Evolutionary conservation across 2,797 vertebrate species (phyloP).

Genomic region (Xerus rutilus): DNA sequence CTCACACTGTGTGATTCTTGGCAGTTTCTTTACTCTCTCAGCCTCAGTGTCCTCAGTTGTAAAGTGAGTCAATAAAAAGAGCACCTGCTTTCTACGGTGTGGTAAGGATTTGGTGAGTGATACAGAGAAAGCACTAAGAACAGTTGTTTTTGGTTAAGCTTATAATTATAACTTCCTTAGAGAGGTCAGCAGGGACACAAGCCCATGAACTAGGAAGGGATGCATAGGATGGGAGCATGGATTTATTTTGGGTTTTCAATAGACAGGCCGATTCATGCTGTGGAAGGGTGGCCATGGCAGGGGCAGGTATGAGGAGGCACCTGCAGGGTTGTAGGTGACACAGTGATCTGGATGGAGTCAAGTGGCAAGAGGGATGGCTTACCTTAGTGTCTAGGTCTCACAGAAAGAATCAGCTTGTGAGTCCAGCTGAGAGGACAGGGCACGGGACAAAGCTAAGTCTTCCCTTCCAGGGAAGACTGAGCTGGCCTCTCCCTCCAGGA

Average conservation of each 20-base stretch:
- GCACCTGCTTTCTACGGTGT: not conserved
- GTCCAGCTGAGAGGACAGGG: not conserved
- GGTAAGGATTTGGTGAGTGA: not conserved
- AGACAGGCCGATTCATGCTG: not conserved
- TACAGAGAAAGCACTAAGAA: not conserved
- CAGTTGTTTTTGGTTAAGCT: not conserved
- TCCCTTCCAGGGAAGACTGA: not conserved
- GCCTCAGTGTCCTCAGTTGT: not conserved
- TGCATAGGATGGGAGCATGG: not conserved
- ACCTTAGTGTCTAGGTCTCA: not conserved
- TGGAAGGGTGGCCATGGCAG: not conserved
- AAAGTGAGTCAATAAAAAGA: not conserved
- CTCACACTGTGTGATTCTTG: not conserved
- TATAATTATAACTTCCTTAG: not conserved
- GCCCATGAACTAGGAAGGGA: not conserved
- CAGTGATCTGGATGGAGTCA: not conserved
- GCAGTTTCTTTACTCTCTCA: not conserved
- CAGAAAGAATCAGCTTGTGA: not conserved
- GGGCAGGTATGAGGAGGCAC: not conserved
- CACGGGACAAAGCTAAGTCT: not conserved
- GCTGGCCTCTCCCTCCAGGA: not conserved
- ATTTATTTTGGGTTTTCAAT: not conserved
- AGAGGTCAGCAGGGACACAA: not conserved
- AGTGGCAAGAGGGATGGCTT: too few species aligned
- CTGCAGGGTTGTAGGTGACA: not conserved